Evolutionary conservation across 2,888 invertebrate genomes (phyloP).

Genomic region (Standfussiana lucernea): DNA sequence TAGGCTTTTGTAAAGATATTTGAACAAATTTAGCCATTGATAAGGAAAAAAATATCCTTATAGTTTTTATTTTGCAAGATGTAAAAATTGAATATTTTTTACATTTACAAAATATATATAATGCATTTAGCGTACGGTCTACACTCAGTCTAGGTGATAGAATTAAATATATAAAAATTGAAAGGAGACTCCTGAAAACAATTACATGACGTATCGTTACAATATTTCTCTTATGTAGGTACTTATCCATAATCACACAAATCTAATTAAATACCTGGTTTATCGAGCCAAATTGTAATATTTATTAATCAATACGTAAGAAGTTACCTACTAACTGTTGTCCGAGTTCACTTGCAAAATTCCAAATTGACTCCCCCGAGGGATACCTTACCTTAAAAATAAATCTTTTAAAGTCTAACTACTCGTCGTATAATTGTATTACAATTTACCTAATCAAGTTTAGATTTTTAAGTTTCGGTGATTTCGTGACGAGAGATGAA

Average conservation of each 20-base stretch:
- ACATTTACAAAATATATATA: background rate
- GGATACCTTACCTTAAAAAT: background rate
- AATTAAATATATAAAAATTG: background rate
- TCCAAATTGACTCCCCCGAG: background rate
- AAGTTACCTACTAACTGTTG: background rate
- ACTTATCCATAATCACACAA: background rate
- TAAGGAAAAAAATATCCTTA: background rate
- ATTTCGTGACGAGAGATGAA: conserved; percentile 10
- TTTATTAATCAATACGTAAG: background rate
- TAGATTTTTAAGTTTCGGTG: background rate
- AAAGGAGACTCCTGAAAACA: background rate
- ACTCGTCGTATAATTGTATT: conserved; percentile 26
- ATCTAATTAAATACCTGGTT: background rate
- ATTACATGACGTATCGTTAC: background rate
- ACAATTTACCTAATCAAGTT: conserved; percentile 35
- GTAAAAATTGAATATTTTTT: background rate
- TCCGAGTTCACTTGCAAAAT: background rate
- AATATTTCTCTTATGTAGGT: background rate
- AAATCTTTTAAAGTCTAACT: conserved; percentile 16
- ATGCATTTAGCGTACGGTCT: background rate
- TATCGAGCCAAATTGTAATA: background rate
- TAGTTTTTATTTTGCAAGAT: background rate
- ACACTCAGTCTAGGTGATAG: background rate
- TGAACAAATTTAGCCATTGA: background rate
- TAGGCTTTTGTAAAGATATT: background rate